phyloP scores from a whole-genome alignment of 2,888 invertebrate genomes.

The Coremacera marginata region DNA sequence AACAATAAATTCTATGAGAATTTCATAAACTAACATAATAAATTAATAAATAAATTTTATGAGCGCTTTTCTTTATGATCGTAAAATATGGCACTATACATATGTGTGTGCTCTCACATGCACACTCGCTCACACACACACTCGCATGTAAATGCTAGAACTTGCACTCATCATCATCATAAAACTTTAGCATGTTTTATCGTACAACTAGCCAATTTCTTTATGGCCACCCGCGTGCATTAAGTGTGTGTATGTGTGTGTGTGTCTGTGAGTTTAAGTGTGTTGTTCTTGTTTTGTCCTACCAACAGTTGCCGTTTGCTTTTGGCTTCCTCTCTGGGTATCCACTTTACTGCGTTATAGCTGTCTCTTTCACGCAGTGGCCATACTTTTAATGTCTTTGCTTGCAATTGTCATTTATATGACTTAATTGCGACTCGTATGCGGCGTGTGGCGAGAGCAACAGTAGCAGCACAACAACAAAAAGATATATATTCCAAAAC shows the following conservation, averaged over 20 bases:
- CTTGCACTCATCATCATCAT: conserved; percentile 28
- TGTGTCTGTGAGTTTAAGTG: not conserved
- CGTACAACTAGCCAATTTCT: not conserved
- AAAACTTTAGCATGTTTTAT: conserved; percentile 26
- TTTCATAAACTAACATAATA: not conserved
- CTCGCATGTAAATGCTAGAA: conserved; percentile 7
- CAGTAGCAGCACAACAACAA: conserved; percentile 23
- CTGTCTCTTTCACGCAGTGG: conserved; percentile 20
- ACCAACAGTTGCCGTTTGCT: not conserved
- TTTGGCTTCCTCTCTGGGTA: not conserved
- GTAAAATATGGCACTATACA: conserved; percentile 23
- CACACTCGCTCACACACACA: not conserved
- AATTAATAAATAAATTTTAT: conserved; percentile 31
- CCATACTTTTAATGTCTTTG: conserved; percentile 37
- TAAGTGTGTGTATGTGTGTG: not conserved
- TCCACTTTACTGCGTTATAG: not conserved
- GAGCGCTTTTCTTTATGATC: conserved; percentile 20
- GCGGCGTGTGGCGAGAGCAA: conserved; percentile 22
- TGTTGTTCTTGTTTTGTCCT: not conserved
- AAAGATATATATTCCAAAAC: conserved; percentile 9
- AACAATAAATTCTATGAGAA: conserved; percentile 19
- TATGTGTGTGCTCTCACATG: not conserved
- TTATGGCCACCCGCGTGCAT: not conserved
- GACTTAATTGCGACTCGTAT: conserved; percentile 38
- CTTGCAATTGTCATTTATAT: conserved; percentile 41